These are phyloP conservation scores for Boloria selene DNA, from an alignment of 2,888 invertebrate species.

Conservation along the genomic window DNA sequence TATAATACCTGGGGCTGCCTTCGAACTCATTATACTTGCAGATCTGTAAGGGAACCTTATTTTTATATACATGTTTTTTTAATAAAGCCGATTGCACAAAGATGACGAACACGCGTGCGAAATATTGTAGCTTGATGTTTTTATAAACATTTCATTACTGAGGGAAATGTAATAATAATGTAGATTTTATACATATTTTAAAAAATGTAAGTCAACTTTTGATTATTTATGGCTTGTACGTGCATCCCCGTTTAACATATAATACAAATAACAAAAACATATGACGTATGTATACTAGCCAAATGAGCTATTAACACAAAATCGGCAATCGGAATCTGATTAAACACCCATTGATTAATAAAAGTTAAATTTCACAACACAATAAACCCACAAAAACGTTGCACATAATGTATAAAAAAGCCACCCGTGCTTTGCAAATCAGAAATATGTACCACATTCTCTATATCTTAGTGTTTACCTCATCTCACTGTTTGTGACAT, in stretches of 20 bases:
- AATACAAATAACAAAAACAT: background rate
- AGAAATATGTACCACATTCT: slow-evolving; percentile 42
- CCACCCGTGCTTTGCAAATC: slow-evolving; percentile 34
- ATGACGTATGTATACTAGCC: slow-evolving; percentile 13
- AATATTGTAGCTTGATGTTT: background rate
- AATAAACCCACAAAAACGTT: slow-evolving; percentile 16
- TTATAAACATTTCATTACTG: background rate
- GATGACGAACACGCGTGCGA: slow-evolving; percentile 14
- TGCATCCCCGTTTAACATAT: slow-evolving; percentile 3
- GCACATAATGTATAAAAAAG: slow-evolving; percentile 27
- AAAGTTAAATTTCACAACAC: slow-evolving; percentile 3
- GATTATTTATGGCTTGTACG: slow-evolving; percentile 2
- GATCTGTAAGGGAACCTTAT: slow-evolving; percentile 73
- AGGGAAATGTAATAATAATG: slow-evolving; percentile 12
- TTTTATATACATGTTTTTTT: background rate
- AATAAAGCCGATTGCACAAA: background rate
- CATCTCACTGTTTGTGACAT: slow-evolving; percentile 62
- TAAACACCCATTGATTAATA: slow-evolving; percentile 3
- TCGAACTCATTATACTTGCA: slow-evolving; percentile 91
- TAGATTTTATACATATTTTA: background rate
- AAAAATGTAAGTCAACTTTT: background rate
- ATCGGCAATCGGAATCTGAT: slow-evolving; percentile 1
- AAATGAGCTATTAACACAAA: slow-evolving; percentile 6
- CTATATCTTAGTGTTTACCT: slow-evolving; percentile 60
- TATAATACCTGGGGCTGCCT: slow-evolving; percentile 93